These are phyloP conservation scores for Menura novaehollandiae DNA, from an alignment of 2,113 vertebrate genomes.

Conservation along the genomic window DNA sequence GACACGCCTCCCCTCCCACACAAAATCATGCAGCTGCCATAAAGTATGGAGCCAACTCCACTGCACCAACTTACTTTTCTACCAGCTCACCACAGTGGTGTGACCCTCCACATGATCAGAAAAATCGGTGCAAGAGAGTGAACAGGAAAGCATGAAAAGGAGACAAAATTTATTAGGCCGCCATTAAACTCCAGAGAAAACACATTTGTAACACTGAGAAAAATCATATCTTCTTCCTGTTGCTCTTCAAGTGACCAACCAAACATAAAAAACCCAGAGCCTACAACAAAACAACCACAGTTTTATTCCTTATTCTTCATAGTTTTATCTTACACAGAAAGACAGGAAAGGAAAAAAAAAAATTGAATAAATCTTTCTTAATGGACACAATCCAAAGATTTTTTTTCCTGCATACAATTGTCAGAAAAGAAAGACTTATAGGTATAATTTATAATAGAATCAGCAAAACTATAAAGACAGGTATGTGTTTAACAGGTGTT, in stretches of 20 bases:
- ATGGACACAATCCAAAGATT: not conserved
- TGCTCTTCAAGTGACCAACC: not conserved
- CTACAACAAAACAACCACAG: not conserved
- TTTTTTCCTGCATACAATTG: not conserved
- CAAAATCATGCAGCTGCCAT: not conserved
- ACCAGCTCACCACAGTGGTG: not conserved
- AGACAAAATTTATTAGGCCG: not conserved
- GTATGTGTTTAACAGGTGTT: not conserved
- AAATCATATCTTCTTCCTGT: not conserved
- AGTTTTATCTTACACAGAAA: not conserved
- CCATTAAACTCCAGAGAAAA: not conserved
- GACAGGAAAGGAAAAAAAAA: not conserved
- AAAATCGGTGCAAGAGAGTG: not conserved
- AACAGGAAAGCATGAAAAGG: not conserved
- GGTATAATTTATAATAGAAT: not conserved
- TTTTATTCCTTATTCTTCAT: not conserved
- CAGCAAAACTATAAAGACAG: not conserved
- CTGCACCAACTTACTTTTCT: not conserved
- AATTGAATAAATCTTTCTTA: not conserved
- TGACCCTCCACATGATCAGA: not conserved
- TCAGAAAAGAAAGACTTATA: not conserved
- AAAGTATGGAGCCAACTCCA: not conserved
- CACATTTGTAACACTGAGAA: not conserved
- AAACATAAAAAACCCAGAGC: not conserved
- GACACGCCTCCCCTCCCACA: not conserved